A percentile compares a stretch with the other conserved stretches of the same genome.
Conservation (phyloP, 1,140 invertebrate genomes). For the Pogonomyrmex californicus region DNA sequence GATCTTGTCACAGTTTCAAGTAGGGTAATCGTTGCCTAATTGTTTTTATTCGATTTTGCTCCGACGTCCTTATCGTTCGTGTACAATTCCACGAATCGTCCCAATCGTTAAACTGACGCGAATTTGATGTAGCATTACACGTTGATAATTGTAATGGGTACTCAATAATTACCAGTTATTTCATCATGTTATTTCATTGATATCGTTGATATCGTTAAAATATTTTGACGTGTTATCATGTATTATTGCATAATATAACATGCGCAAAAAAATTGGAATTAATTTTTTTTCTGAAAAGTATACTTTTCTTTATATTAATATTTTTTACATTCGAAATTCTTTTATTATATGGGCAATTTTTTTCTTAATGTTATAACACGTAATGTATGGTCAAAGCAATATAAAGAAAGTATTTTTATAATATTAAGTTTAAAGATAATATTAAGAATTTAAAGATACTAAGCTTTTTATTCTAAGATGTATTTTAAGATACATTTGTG, state of each 20-base stretch:
- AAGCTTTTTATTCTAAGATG: background rate
- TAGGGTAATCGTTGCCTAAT: constrained; percentile 6
- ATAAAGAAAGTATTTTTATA: background rate
- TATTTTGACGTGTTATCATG: constrained; percentile 18
- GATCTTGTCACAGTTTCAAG: background rate
- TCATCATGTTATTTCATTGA: constrained; percentile 20
- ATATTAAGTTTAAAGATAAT: background rate
- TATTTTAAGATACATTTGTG: background rate
- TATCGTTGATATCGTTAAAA: constrained; percentile 19
- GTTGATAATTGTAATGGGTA: background rate
- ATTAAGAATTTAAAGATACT: background rate
- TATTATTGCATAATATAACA: background rate
- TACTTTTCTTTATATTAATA: background rate
- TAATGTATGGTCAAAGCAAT: background rate
- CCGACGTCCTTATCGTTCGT: constrained; percentile 12
- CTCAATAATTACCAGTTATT: constrained; percentile 34
- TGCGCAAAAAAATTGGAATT: background rate
- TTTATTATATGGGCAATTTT: background rate
- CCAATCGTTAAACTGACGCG: constrained; percentile 26
- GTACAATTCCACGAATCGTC: constrained; percentile 9
- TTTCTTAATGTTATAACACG: background rate
- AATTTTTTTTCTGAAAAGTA: background rate
- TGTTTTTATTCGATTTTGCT: constrained; percentile 29
- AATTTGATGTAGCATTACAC: constrained; percentile 38
- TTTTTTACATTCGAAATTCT: background rate